Base-by-base conservation (phyloP, 1,140 invertebrate genomes). In the Drosophila lini region DNA sequence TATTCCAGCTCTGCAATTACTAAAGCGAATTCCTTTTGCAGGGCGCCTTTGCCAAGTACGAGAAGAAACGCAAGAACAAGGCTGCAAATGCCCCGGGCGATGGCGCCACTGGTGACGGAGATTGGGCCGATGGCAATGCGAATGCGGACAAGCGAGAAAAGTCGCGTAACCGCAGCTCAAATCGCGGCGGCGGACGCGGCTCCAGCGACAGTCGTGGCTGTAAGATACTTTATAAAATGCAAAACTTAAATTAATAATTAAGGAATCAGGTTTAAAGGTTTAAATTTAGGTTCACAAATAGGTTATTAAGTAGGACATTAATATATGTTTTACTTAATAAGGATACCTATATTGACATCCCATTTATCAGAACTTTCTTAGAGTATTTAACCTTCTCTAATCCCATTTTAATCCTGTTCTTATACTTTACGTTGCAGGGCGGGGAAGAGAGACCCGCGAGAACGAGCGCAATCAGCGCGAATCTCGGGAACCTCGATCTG, bases 61-160 rank as follows among this genome's bases (percentile, higher is more conserved):
- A 96, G 28, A 97, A 97, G 93, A 98, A 97, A 93, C 97, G 97
- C 93, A 98, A 97, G 93, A 96, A 95, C 89, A 94, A 95, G 74
- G 94, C 95, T 79, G 93, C 94, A 38, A 93, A 93, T 76, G 92
- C 82, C 90, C 68, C 93, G 80, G 89, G 93, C 91, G 78, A 85
- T 58, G 81, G 74, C 7, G 78, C 75, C 15, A 80, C 59, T 8
- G 80, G 81, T 0, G 91, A 91, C 60, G 91, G 91, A 11, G 94
- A 94, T 34, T 94, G 93, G 93, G 93, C 93, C 32, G 93, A 94
- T 75, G 84, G 83, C 34, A 92, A 91, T 55, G 90, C 89, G 25
- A 91, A 92, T 42, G 78, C 81, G 19, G 93, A 91, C 65, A 92
- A 92, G 61, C 88, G 93, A 34, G 93, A 93, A 91, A 91, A 92